These are phyloP conservation scores for Drosophila truncata DNA, from an alignment of 1,140 invertebrate genomes.

Conservation along the genomic window DNA sequence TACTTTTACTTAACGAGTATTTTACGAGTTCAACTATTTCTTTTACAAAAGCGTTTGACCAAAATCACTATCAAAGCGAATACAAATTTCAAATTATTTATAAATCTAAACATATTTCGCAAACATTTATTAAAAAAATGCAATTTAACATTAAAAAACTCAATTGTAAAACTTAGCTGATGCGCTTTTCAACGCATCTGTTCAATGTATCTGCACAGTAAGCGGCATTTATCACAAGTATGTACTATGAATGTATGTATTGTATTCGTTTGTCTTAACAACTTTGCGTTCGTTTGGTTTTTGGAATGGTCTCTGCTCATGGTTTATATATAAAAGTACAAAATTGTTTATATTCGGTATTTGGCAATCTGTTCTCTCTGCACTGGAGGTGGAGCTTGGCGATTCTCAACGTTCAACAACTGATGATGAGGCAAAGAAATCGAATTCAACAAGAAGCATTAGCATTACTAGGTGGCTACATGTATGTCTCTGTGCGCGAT, in stretches of 20 bases:
- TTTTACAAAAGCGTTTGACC: background rate
- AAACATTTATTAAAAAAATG: constrained; percentile 78
- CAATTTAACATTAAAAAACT: constrained; percentile 78
- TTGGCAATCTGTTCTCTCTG: constrained; percentile 66
- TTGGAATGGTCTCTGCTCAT: constrained; percentile 48
- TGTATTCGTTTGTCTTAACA: constrained; percentile 41
- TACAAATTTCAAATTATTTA: background rate
- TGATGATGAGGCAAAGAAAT: constrained; percentile 58
- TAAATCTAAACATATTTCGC: background rate
- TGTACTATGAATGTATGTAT: constrained; percentile 54
- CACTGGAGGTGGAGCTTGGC: constrained; percentile 35
- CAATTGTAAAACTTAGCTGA: constrained; percentile 56
- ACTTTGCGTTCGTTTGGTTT: constrained; percentile 33
- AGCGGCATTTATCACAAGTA: constrained; percentile 80
- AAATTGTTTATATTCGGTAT: constrained; percentile 66
- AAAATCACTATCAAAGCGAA: constrained; percentile 1
- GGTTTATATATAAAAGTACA: constrained; percentile 71
- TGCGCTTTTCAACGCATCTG: constrained; percentile 52
- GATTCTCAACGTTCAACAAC: constrained; percentile 56
- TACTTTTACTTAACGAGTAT: constrained; percentile 13
- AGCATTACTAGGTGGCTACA: constrained; percentile 42
- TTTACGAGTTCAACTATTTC: background rate
- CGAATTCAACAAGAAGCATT: constrained; percentile 74
- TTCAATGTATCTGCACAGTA: constrained; percentile 61
- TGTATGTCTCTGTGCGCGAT: constrained; percentile 48